These are phyloP conservation scores for Phocides pigmalion DNA, from an alignment of 1,140 invertebrate species.

Conservation along the genomic window DNA sequence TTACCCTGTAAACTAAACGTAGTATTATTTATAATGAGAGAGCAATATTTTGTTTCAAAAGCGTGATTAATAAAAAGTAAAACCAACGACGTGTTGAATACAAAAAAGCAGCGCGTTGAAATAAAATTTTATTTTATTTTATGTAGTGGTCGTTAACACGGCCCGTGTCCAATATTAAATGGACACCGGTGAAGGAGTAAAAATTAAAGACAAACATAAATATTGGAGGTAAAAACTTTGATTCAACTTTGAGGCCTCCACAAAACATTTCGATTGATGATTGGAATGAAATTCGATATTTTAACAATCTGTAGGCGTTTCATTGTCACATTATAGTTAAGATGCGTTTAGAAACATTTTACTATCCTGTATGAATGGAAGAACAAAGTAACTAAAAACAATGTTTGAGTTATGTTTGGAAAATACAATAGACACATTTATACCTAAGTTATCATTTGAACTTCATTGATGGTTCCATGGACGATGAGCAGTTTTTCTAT, in stretches of 20 bases:
- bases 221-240: conserved; percentile 70
- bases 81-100: conserved; percentile 73
- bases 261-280: conserved; percentile 57
- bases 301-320: conserved; percentile 57
- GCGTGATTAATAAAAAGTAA: conserved; percentile 77
- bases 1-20: conserved; percentile 27
- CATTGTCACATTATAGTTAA: conserved; percentile 48
- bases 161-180: conserved; percentile 78
- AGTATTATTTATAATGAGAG: conserved; percentile 32
- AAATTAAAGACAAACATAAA: conserved; percentile 82
- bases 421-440: too few species aligned
- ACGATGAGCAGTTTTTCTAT: too few species aligned
- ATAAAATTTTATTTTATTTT: conserved; percentile 83
- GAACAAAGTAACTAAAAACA: background rate
- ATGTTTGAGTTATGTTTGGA: too few species aligned
- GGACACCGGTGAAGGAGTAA: conserved; percentile 72
- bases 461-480: too few species aligned
- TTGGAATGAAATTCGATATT: conserved; percentile 74
- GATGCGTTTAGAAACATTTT: conserved; percentile 1
- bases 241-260: conserved; percentile 55
- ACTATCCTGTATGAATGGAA: conserved; percentile 26
- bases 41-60: conserved; percentile 34
- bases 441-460: too few species aligned
- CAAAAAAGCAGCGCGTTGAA: conserved; percentile 70
- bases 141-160: conserved; percentile 80